Conservation (phyloP, 1,140 invertebrate species). For the Pachypeltis micranthus region DNA sequence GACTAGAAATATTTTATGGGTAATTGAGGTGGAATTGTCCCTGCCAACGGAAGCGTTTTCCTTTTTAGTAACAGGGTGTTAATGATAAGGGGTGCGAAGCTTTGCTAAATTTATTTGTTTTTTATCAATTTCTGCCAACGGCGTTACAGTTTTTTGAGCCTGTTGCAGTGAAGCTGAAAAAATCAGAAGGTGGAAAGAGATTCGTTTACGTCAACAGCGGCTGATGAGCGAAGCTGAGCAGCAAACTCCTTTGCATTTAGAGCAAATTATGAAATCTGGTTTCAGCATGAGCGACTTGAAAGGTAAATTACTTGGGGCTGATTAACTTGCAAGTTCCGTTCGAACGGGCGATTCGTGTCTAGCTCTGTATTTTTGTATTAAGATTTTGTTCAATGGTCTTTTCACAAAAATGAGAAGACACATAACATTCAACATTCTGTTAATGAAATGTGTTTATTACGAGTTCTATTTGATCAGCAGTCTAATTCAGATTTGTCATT, state of each 20-base stretch:
- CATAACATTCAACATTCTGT: no score
- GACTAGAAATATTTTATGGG: no score
- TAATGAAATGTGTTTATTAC: no score
- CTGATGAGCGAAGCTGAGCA: constrained; percentile 59
- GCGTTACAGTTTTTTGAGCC: constrained; percentile 1
- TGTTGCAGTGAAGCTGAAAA: constrained; percentile 64
- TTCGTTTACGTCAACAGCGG: constrained; percentile 67
- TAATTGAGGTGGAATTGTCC: no score
- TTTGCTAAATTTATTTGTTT: constrained; percentile 9
- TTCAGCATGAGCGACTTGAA: constrained; percentile 91
- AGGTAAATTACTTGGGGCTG: constrained; percentile 44
- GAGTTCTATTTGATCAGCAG: no score
- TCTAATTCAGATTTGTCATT: no score
- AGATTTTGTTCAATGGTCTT: constrained; percentile 19
- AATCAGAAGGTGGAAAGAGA: constrained; percentile 72
- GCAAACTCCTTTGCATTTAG: constrained; percentile 57
- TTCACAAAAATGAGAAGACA: no score
- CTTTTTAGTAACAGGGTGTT: no score
- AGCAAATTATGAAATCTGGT: constrained; percentile 83
- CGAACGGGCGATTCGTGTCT: background rate
- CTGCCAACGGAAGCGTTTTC: no score
- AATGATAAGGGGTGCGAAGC: no score
- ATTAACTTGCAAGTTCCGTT: background rate
- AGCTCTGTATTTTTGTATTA: background rate
- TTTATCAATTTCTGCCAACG: background rate